Conservation (phyloP, 1,140 invertebrate species). For the Aphelinus certus region DNA sequence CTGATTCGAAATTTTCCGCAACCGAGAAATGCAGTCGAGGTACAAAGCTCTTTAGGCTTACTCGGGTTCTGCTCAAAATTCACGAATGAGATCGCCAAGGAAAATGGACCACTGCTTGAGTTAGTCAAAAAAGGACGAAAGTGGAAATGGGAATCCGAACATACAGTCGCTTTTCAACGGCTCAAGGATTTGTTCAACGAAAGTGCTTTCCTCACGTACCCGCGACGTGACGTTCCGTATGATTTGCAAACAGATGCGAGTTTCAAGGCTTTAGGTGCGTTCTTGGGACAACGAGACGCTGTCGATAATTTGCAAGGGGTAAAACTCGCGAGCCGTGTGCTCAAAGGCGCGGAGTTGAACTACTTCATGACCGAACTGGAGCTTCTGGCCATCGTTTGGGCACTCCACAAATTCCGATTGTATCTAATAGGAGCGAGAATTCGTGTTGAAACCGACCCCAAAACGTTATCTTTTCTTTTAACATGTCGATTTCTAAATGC, state of each 20-base stretch:
- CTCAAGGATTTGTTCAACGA: constrained; percentile 23
- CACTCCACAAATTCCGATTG: constrained; percentile 50
- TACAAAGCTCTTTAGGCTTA: constrained; percentile 60
- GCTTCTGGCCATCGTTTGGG: constrained; percentile 56
- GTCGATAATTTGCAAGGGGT: no score
- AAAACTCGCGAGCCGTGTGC: not conserved
- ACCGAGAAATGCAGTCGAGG: constrained; percentile 51
- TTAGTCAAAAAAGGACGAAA: constrained; percentile 45
- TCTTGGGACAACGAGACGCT: not conserved
- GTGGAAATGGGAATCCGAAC: constrained; percentile 34
- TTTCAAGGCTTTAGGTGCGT: not conserved
- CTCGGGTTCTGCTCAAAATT: constrained; percentile 54
- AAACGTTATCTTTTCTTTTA: constrained; percentile 55
- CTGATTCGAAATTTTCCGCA: constrained; percentile 44
- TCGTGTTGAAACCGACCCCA: constrained; percentile 58
- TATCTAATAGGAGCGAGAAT: constrained; percentile 58
- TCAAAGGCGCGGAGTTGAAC: constrained; percentile 46
- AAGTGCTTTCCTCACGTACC: not conserved
- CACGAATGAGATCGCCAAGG: not conserved
- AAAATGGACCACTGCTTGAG: constrained; percentile 53
- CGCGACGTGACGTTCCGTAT: not conserved
- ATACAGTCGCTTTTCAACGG: constrained; percentile 40
- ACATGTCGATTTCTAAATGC: not conserved
- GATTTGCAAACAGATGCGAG: not conserved
- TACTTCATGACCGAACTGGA: constrained; percentile 60